These are phyloP conservation scores for Tipula helvola DNA, from an alignment of 2,888 invertebrate species.

Conservation along the genomic window DNA sequence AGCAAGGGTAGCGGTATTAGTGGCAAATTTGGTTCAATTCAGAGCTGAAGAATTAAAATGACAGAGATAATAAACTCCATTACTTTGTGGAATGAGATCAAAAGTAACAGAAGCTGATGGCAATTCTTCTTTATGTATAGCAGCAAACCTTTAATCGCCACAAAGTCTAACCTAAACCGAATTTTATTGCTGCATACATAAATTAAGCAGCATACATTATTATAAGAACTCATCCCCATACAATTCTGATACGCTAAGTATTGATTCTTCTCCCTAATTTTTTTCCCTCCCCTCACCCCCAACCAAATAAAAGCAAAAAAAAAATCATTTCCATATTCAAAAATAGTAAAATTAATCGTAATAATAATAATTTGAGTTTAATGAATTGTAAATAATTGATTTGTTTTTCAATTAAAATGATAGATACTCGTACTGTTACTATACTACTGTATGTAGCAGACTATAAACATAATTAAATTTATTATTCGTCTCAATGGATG, in stretches of 20 bases:
- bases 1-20: too few relatives aligned
- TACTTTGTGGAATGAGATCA: too few relatives aligned
- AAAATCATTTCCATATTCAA: neutral
- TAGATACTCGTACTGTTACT: neutral
- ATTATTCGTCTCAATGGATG: neutral
- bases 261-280: neutral
- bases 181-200: neutral
- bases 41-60: too few relatives aligned
- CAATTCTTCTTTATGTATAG: too few relatives aligned
- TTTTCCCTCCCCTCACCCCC: neutral
- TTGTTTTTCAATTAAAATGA: neutral
- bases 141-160: neutral
- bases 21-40: too few relatives aligned
- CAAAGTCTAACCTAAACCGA: neutral
- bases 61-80: too few relatives aligned
- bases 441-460: neutral
- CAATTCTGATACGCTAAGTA: neutral
- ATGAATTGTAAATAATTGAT: neutral
- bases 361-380: neutral
- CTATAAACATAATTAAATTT: neutral
- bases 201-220: neutral
- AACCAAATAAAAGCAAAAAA: neutral
- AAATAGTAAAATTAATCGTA: neutral
- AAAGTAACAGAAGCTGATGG: too few relatives aligned
- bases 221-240: neutral